Evolutionary conservation across 2,888 invertebrate genomes (phyloP), one percentile per base, ranked within the genome.

Genomic region (Theristus sp.): DNA sequence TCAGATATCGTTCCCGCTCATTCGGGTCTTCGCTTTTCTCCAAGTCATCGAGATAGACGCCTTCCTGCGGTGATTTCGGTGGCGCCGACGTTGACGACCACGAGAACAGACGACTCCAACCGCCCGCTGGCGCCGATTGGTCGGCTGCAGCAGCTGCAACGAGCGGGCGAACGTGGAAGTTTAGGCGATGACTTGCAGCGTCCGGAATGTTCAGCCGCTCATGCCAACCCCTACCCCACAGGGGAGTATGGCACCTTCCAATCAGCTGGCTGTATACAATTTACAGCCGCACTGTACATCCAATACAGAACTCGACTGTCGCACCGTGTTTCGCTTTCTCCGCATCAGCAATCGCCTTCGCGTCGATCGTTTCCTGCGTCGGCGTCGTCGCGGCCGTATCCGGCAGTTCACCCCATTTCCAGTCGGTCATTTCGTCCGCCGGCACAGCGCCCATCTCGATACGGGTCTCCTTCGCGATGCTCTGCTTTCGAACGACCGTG

Each of bases 341-440:
- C 20, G 3, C 49, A 49, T 49, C 24, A 24, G 49, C 3, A 13
- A 26, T 27, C 27, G 28, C 54, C 28, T 22, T 27, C 26, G 56
- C 20, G 24, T 56, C 24, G 29, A 56, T 17, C 29, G 13, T 56
- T n/a, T 56, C 56, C 26, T 57, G 57, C 38, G 24, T 22, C 25
- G 57, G 87, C 82, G 60, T 56, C 25, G 54, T n/a, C 27, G 31
- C 25, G n/a, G n/a, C n/a, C 56, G 60, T 56, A 58, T 64, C 62
- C 2, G 76, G 76, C 55, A 75, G 66, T 61, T 76, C 69, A 53
- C 76, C 76, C 76, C 76, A 76, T 58, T 72, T 69, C 76, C 76
- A 76, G 62, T 70, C 71, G 10, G 68, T 67, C 57, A 67, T 38
- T 49, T 64, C 64, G 53, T 65, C 57, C 6, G 53, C 58, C 49